A percentile compares a stretch with the other conserved stretches of the same genome.
phyloP scores from a whole-genome alignment of 2,113 vertebrate genomes.

The Progne subis region DNA sequence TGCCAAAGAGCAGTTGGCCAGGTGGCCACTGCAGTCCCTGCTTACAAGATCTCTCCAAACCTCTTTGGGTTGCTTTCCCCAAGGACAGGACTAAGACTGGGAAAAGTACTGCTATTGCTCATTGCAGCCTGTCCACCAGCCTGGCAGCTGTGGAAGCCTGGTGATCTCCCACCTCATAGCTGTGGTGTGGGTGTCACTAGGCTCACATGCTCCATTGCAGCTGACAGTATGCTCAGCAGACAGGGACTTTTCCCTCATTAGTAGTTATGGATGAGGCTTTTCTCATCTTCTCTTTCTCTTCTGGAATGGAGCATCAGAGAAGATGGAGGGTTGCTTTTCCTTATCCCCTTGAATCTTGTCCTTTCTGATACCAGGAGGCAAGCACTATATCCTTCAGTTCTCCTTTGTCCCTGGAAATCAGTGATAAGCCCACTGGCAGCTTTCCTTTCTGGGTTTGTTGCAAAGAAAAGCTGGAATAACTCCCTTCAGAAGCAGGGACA shows the following conservation, averaged over 20 bases:
- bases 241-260: background rate
- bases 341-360: background rate
- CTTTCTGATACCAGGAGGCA: background rate
- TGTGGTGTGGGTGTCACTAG: background rate
- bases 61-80: background rate
- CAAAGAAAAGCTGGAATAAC: background rate
- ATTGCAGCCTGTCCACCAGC: background rate
- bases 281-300: background rate
- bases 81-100: background rate
- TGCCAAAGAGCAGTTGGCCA: background rate
- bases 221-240: background rate
- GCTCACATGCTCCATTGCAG: background rate
- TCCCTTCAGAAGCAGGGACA: background rate
- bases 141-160: background rate
- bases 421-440: background rate
- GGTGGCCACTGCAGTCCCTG: background rate
- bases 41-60: background rate
- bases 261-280: background rate
- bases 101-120: rapidly evolving
- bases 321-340: background rate
- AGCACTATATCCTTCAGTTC: background rate
- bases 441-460: background rate
- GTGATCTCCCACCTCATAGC: background rate
- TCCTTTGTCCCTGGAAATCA: background rate
- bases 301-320: background rate